Base-by-base conservation (phyloP, 2,888 invertebrate species). In the Dexiosoma caninum region DNA sequence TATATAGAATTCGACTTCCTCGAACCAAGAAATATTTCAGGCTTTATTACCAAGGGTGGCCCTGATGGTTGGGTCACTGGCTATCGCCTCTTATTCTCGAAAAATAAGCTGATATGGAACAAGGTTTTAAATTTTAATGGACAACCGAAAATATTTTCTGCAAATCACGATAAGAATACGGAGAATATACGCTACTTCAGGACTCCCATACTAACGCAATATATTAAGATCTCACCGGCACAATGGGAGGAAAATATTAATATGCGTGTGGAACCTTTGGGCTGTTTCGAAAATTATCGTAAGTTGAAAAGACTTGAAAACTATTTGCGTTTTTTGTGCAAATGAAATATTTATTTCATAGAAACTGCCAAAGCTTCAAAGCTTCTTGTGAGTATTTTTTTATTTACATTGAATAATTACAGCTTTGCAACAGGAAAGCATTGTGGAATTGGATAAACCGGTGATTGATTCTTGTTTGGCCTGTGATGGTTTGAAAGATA, bases 1-100 rank as follows among this genome's bases (percentile, higher is more conserved):
- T 95, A 93, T 92, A 90, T 95, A 76, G 92, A 93, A 93, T 94
- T 96, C 87, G 94, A 97, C 90, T 96, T 97, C 88, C 90, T 94
- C 57, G 94, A 93, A 19, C 93, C 94, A 0, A 93, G 95, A 55
- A 94, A 94, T 85, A 89, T 97, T 42, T 96, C 96, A 0, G 97
- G 96, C 30, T 89, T 97, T 51, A 92, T 92, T 62, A 95, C 95
- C 0, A 94, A 94, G 87, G 95, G 94, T 12, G 94, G 94, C 0
- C 90, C 92, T 0, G 91, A 92, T 49, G 94, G 94, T 16, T 96
- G 95, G 95, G 95, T 96, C 1, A 93, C 93, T 1, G 91, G 93
- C 0, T 97, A 94, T 90, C 93, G 92, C 85, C 91, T 97, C 0
- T 90, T 93, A 85, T 96, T 95, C 90, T 95, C 96, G 0, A 92